A percentile compares a stretch with the other conserved stretches of the same genome.
phyloP scores from a whole-genome alignment of 1,140 invertebrate species.

The Myzus persicae region DNA sequence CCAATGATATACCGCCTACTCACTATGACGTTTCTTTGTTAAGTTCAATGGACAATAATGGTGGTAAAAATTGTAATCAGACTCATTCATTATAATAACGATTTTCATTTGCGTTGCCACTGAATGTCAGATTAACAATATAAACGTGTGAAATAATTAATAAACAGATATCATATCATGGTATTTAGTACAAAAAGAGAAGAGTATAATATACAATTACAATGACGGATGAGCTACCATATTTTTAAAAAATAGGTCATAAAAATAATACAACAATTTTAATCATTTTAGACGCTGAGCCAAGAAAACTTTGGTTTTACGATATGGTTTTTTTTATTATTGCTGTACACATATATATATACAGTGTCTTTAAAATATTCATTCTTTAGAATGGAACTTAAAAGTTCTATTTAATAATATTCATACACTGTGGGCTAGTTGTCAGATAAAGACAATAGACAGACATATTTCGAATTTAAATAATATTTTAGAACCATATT shows the following conservation, averaged over 20 bases:
- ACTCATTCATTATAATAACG: background rate
- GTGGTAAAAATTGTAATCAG: background rate
- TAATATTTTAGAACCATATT: background rate
- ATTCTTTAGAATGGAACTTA: background rate
- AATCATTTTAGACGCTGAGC: background rate
- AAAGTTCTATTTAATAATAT: background rate
- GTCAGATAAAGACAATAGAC: background rate
- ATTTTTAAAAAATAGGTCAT: constrained; percentile 7
- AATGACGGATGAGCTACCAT: background rate
- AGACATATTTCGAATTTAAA: background rate
- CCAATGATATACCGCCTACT: background rate
- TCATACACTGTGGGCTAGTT: background rate
- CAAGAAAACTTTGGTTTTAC: background rate
- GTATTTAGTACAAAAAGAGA: background rate
- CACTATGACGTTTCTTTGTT: background rate
- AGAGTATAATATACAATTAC: background rate
- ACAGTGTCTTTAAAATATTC: background rate
- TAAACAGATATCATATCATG: background rate
- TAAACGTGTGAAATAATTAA: background rate
- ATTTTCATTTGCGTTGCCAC: background rate
- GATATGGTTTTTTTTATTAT: background rate
- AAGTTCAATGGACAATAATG: background rate
- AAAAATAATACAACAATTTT: background rate
- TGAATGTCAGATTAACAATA: too few relatives aligned
- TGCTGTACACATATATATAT: background rate